These are phyloP conservation scores for Petromus typicus DNA, from an alignment of 2,113 vertebrate genomes.

Conservation along the genomic window DNA sequence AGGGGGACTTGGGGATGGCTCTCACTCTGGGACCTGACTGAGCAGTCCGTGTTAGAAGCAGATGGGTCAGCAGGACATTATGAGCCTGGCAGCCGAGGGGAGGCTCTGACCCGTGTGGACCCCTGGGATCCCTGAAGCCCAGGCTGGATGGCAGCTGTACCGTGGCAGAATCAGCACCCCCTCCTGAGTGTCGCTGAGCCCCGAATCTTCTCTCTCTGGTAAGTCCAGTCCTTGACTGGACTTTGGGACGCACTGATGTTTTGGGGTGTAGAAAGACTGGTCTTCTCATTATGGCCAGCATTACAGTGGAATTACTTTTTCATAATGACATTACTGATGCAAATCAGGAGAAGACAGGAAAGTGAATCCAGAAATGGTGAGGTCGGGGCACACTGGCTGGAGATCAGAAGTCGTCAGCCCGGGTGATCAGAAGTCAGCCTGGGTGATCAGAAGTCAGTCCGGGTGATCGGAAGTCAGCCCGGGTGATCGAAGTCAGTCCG, in stretches of 20 bases:
- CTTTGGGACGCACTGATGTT: constrained; percentile 5
- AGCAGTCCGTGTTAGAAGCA: neutral
- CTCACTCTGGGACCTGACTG: neutral
- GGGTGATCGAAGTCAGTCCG: too few relatives aligned
- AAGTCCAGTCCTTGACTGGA: neutral
- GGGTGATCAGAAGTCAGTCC: too few relatives aligned
- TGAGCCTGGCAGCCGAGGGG: neutral
- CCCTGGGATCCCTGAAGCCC: neutral
- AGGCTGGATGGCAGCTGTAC: neutral
- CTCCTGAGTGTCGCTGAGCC: neutral
- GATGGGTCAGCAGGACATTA: neutral
- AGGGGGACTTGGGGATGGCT: neutral
- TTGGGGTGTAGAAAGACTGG: neutral
- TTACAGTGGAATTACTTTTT: constrained; percentile 52
- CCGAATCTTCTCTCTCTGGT: neutral
- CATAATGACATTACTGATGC: constrained; percentile 22
- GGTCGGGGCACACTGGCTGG: too few relatives aligned
- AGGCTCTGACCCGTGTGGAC: neutral
- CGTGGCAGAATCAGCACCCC: neutral
- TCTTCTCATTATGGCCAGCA: constrained; percentile 19
- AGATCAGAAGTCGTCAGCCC: too few relatives aligned
- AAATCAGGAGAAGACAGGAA: constrained; percentile 23
- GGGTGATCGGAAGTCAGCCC: too few relatives aligned
- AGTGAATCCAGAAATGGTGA: constrained; percentile 39
- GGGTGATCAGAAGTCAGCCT: too few relatives aligned